These are phyloP conservation scores for Formica aserva DNA, from an alignment of 2,888 invertebrate genomes.

Conservation along the genomic window DNA sequence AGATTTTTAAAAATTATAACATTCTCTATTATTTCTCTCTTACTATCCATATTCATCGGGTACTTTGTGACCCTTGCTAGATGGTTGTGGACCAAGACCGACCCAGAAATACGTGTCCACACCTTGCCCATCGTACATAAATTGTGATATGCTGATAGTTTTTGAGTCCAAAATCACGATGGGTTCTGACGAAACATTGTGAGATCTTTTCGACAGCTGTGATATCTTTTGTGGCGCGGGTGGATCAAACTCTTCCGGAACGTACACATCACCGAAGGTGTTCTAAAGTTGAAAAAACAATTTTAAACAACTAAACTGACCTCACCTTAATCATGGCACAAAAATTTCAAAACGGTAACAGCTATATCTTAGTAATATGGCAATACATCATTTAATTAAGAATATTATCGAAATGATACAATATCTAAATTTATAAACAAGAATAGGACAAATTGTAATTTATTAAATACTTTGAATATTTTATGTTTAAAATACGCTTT, in stretches of 20 bases:
- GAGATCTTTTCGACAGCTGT: constrained; percentile 88
- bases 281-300: constrained; percentile 86
- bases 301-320: background rate
- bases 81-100: no score
- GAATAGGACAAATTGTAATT: background rate
- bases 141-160: constrained; percentile 91
- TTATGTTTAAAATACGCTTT: background rate
- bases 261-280: constrained; percentile 95
- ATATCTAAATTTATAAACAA: background rate
- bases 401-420: background rate
- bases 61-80: no score
- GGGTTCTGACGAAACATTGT: constrained; percentile 90
- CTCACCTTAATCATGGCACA: background rate
- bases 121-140: constrained; percentile 92
- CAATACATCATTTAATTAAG: background rate
- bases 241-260: constrained; percentile 96
- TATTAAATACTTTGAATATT: background rate
- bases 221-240: constrained; percentile 90
- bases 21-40: constrained; percentile 86
- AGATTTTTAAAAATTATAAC: constrained; percentile 1
- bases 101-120: no score
- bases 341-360: background rate
- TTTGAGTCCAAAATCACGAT: constrained; percentile 93
- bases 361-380: background rate
- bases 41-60: no score